Conservation (phyloP, 2,113 vertebrate species). For the Xiphias gladius region DNA sequence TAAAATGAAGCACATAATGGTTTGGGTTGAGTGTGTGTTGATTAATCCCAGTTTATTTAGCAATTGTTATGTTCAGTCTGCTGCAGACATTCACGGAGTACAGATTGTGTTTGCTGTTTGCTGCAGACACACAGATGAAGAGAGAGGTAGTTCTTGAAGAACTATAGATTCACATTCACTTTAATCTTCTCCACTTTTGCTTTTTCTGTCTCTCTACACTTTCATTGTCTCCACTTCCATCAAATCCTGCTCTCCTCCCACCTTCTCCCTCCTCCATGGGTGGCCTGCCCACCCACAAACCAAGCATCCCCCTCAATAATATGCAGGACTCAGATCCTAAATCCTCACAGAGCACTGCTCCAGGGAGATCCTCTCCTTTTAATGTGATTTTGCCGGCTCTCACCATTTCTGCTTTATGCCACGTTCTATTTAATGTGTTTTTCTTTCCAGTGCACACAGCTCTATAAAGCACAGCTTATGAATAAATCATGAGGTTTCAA, state of each 20-base stretch:
- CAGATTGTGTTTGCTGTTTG: background rate
- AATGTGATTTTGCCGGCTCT: conserved; percentile 48
- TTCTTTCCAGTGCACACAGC: conserved; percentile 27
- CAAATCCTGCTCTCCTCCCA: background rate
- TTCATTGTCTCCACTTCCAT: background rate
- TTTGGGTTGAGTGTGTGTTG: background rate
- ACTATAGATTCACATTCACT: background rate
- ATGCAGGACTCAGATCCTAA: conserved; percentile 56
- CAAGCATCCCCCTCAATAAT: conserved; percentile 37
- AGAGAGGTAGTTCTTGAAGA: background rate
- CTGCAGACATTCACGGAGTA: background rate
- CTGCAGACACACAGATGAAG: conserved; percentile 12
- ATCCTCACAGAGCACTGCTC: conserved; percentile 33
- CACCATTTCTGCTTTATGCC: conserved; percentile 49
- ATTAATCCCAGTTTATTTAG: conserved; percentile 5
- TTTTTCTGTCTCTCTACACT: background rate
- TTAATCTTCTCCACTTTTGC: background rate
- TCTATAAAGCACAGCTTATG: conserved; percentile 30
- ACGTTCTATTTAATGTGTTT: conserved; percentile 50
- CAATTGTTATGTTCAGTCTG: background rate
- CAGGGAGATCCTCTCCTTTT: conserved; percentile 48
- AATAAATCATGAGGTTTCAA: conserved; percentile 23
- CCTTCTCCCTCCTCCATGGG: background rate
- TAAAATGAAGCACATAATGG: background rate
- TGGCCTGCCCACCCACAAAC: conserved; percentile 49